Evolutionary conservation across 92 coral and sea anemone genomes (phyloP), one percentile per base, ranked within the genome.

Genomic region (Umimayanthus kanabou): DNA sequence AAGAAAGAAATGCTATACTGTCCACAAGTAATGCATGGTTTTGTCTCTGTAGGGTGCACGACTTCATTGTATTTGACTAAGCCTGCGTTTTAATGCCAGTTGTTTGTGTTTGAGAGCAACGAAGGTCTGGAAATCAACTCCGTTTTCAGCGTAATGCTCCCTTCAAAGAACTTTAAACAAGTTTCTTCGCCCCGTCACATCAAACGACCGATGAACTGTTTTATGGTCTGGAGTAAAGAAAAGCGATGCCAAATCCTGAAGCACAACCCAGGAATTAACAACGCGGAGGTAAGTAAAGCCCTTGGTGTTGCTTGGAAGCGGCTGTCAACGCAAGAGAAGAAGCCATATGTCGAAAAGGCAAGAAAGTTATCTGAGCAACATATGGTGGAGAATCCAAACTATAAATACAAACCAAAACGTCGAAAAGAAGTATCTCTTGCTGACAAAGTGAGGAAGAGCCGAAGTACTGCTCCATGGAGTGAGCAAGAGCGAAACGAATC

Each of bases 201-300:
- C 42, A 93, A 93, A 79, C 89, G 98, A 64, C 98, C 98, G 40
- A 94, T 94, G 98, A 94, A 94, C 84, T 93, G 98, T 47, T 94
- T 94, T 90, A 94, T 94, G 98, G 96, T 94, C 47, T 94, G 98
- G 98, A 94, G 98, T 57, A 92, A 95, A 26, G 98, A 94, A 71
- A 94, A 91, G 71, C 90, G 98, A n/a, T 94, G 93, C 72, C 90
- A 93, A 87, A 94, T 94, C 15, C 82, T 94, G 15, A 92, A 94
- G 53, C 89, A 92, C 37, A 92, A 94, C 69, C 98, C 98, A 13
- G 98, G 98, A 65, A 93, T 94, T 23, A 94, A 94, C 80, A 94
- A 94, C 78, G 96, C 98, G 20, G 92, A 91, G 78, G 93, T 94
- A 42, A 94, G 98, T 87, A 94, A 91, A 82, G 93, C 91, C 45